Percentiles rank a stretch among this genome's conserved stretches.
Evolutionary conservation across 2,888 invertebrate genomes (phyloP).

Genomic region (Agonopterix heracliana): DNA sequence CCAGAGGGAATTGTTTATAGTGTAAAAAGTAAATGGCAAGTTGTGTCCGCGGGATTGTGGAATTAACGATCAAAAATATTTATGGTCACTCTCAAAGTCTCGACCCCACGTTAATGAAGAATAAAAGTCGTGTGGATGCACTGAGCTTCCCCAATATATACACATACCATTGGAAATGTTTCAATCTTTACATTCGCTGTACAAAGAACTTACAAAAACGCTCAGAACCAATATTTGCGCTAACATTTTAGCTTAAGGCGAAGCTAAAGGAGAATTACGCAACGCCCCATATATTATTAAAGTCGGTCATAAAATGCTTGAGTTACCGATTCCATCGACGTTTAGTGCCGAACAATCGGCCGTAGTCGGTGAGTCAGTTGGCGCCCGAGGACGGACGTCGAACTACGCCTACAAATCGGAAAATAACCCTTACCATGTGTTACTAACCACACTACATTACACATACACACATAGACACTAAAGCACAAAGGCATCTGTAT

Average conservation of each 20-base stretch:
- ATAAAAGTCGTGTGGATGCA: slow-evolving; percentile 14
- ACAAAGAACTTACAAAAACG: background rate
- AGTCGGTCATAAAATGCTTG: slow-evolving; percentile 63
- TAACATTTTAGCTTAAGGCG: slow-evolving; percentile 41
- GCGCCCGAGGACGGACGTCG: slow-evolving; percentile 52
- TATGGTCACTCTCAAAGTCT: slow-evolving; percentile 30
- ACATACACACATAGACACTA: slow-evolving; percentile 12
- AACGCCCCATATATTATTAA: slow-evolving; percentile 69
- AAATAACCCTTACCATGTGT: slow-evolving; percentile 49
- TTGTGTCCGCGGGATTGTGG: slow-evolving; percentile 41
- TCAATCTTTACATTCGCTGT: background rate
- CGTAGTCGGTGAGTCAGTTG: slow-evolving; percentile 61
- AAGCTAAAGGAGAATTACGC: slow-evolving; percentile 56
- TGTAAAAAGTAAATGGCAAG: slow-evolving; percentile 59
- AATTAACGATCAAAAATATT: slow-evolving; percentile 60
- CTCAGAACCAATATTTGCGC: slow-evolving; percentile 41
- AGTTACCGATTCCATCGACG: slow-evolving; percentile 69
- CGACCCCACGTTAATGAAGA: slow-evolving; percentile 22
- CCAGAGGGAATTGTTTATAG: slow-evolving; percentile 65
- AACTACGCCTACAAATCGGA: slow-evolving; percentile 59
- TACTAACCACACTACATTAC: slow-evolving; percentile 27
- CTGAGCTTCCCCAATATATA: background rate
- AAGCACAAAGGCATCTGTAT: slow-evolving; percentile 19
- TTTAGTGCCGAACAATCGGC: slow-evolving; percentile 68
- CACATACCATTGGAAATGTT: background rate